phyloP scores from a whole-genome alignment of 1,140 invertebrate genomes.

The Diorhabda sublineata region DNA sequence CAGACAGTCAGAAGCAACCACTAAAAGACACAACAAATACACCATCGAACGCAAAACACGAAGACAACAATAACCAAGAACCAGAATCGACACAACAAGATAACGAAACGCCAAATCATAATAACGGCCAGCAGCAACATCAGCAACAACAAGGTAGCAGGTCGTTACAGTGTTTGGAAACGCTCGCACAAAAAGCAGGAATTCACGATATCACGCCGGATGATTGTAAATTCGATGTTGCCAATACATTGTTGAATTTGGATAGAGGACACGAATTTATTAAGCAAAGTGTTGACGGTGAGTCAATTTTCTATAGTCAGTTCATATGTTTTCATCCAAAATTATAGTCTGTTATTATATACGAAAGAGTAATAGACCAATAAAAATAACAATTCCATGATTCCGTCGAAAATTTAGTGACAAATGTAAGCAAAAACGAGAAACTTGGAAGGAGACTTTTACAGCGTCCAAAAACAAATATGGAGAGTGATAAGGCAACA shows the following conservation, averaged over 20 bases:
- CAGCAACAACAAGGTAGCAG: conserved; percentile 39
- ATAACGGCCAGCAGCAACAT: conserved; percentile 23
- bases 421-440: no score
- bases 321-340: no score
- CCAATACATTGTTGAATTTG: conserved; percentile 54
- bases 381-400: no score
- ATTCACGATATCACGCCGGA: conserved; percentile 56
- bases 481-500: no score
- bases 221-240: conserved; percentile 61
- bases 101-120: conserved; percentile 22
- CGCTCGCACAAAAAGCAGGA: conserved; percentile 61
- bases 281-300: conserved; percentile 30
- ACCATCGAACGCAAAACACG: conserved; percentile 34
- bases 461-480: no score
- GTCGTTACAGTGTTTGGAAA: conserved; percentile 62
- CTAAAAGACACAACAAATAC: conserved; percentile 45
- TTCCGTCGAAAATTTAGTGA: no score
- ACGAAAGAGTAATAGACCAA: no score
- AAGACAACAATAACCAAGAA: conserved; percentile 35
- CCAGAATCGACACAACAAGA: conserved; percentile 38
- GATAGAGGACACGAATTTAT: conserved; percentile 48
- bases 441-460: no score
- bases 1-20: conserved; percentile 43
- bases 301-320: background rate
- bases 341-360: no score